Conservation (phyloP, 2,797 vertebrate species). For the Pipistrellus kuhlii region DNA sequence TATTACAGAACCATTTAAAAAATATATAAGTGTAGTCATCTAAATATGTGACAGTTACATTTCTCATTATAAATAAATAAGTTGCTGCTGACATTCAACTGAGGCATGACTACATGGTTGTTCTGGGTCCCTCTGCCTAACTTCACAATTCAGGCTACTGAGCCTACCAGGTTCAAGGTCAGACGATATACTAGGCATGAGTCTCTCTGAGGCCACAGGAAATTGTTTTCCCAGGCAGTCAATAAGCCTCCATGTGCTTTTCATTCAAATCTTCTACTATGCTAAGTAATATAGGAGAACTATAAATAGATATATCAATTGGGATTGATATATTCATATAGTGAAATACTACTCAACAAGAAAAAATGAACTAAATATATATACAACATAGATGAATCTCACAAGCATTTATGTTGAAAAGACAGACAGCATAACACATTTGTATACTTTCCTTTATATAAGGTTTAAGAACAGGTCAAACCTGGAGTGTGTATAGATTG, state of each 20-base stretch:
- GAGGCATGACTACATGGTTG: not conserved
- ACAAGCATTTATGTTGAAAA: not conserved
- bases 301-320: not conserved
- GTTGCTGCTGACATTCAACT: not conserved
- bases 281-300: not conserved
- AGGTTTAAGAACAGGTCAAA: not conserved
- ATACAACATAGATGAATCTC: not conserved
- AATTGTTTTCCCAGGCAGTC: not conserved
- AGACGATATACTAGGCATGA: not conserved
- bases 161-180: not conserved
- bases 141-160: not conserved
- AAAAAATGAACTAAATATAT: not conserved
- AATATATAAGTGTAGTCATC: slow-evolving; percentile 48
- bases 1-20: slow-evolving; percentile 64
- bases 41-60: not conserved
- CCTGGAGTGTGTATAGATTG: not conserved
- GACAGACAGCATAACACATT: not conserved
- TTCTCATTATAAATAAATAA: slow-evolving; percentile 57
- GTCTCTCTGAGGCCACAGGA: not conserved
- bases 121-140: not conserved
- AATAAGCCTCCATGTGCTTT: not conserved
- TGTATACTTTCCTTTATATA: not conserved
- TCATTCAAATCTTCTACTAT: not conserved
- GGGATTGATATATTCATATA: not conserved
- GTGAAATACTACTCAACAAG: not conserved